Conservation (phyloP, 2,113 vertebrate species). For the Nipponia nippon region DNA sequence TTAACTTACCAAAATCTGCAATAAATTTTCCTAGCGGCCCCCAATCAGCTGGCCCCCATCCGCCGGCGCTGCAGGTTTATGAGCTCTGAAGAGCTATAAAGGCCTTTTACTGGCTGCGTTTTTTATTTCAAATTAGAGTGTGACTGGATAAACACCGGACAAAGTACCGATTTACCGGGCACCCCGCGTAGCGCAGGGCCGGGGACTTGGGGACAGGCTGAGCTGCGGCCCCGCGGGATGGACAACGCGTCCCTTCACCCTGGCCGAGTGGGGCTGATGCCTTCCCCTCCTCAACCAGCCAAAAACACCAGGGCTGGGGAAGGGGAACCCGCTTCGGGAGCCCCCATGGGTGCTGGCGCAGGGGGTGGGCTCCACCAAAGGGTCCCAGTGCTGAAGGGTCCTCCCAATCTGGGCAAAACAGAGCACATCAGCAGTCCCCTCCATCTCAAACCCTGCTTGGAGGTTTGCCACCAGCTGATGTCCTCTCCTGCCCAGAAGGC, state of each 20-base stretch:
- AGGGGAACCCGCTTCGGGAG: background rate
- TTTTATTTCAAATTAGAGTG: slow-evolving; percentile 53
- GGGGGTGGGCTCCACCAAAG: rapidly evolving
- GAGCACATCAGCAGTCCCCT: rapidly evolving
- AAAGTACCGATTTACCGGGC: slow-evolving; percentile 26
- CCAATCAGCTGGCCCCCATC: slow-evolving; percentile 5
- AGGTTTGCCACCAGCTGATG: background rate
- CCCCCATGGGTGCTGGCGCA: background rate
- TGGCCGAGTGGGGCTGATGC: rapidly evolving
- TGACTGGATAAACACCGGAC: slow-evolving; percentile 51
- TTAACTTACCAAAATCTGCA: slow-evolving; percentile 60
- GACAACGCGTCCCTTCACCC: rapidly evolving
- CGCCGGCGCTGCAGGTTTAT: slow-evolving; percentile 17
- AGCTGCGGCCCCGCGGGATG: rapidly evolving
- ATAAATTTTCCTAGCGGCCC: slow-evolving; percentile 50
- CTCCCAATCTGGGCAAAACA: background rate
- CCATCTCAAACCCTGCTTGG: rapidly evolving
- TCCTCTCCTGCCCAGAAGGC: background rate
- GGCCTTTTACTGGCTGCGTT: slow-evolving; percentile 26
- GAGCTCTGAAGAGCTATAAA: slow-evolving; percentile 60
- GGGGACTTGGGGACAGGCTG: background rate
- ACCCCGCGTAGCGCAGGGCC: background rate
- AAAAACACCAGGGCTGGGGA: rapidly evolving
- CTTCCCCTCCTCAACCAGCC: rapidly evolving
- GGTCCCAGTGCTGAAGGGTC: background rate